Conservation (phyloP, 2,888 invertebrate genomes). For the Terebella lapidaria region DNA sequence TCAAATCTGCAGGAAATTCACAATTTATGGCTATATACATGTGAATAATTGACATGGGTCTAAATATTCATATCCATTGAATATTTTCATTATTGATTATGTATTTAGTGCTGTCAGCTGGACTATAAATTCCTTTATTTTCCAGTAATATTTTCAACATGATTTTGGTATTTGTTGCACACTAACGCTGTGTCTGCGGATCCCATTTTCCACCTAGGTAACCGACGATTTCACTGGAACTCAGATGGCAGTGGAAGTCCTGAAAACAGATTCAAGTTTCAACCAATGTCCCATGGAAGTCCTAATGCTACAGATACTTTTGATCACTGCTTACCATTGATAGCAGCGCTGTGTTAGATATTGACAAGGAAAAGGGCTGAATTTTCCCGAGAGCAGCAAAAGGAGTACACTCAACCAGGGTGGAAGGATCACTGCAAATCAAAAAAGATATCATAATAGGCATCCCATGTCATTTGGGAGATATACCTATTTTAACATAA, state of each 20-base stretch:
- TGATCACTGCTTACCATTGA: constrained; percentile 68
- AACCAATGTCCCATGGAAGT: no score
- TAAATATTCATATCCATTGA: no score
- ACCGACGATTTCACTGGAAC: constrained; percentile 91
- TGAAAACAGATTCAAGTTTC: constrained; percentile 1
- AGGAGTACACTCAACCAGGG: constrained; percentile 81
- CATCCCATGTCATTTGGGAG: no score
- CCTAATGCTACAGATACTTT: no score
- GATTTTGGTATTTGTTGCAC: no score
- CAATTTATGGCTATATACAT: no score
- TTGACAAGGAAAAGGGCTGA: constrained; percentile 84
- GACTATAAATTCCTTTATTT: no score
- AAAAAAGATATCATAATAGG: constrained; percentile 1
- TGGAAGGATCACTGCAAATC: constrained; percentile 72
- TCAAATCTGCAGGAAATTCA: constrained; percentile 66
- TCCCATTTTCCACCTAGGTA: constrained; percentile 95
- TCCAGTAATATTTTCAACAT: no score
- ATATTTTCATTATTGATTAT: no score
- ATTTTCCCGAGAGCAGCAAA: constrained; percentile 83
- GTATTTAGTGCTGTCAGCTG: no score
- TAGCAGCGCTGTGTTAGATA: constrained; percentile 76
- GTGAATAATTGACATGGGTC: no score
- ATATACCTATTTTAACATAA: no score
- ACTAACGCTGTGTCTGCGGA: constrained; percentile 84
- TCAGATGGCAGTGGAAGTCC: constrained; percentile 89